These are phyloP conservation scores for Holacanthella duospinosa DNA, from an alignment of 2,888 invertebrate genomes.

Conservation along the genomic window DNA sequence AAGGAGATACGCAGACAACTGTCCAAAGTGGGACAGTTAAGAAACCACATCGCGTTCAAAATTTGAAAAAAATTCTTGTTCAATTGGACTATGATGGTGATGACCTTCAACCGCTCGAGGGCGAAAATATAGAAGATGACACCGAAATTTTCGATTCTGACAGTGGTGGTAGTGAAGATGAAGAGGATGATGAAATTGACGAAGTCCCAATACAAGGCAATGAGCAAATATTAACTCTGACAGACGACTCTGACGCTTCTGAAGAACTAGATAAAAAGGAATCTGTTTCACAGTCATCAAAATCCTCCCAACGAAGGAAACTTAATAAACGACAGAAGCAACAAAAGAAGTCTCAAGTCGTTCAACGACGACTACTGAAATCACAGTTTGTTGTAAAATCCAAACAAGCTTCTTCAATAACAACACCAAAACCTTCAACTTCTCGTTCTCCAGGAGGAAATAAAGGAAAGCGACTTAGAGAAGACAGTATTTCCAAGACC, in stretches of 20 bases:
- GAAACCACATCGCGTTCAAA: conserved; percentile 39
- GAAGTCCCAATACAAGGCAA: conserved; percentile 44
- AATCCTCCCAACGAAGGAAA: background rate
- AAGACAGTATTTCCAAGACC: conserved; percentile 21
- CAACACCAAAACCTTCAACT: no score
- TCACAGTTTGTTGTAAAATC: background rate
- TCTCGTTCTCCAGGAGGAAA: conserved; percentile 41
- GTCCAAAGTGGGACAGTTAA: conserved; percentile 13
- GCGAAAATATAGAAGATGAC: conserved; percentile 19
- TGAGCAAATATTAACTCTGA: no score
- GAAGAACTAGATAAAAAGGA: no score
- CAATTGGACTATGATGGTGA: conserved; percentile 41
- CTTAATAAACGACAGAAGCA: background rate
- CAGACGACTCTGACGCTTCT: background rate
- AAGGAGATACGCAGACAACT: conserved; percentile 11
- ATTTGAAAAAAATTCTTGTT: conserved; percentile 41
- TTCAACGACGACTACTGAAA: background rate
- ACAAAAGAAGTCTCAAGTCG: background rate
- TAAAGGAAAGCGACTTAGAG: conserved; percentile 30
- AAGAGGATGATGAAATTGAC: conserved; percentile 46
- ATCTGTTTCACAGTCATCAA: conserved; percentile 25
- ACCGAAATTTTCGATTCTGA: conserved; percentile 20
- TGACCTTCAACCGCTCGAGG: conserved; percentile 40
- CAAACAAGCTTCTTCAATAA: background rate
- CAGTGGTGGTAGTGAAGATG: conserved; percentile 40